Conservation (phyloP, 2,797 vertebrate species). For the Phoeniculus purpureus region DNA sequence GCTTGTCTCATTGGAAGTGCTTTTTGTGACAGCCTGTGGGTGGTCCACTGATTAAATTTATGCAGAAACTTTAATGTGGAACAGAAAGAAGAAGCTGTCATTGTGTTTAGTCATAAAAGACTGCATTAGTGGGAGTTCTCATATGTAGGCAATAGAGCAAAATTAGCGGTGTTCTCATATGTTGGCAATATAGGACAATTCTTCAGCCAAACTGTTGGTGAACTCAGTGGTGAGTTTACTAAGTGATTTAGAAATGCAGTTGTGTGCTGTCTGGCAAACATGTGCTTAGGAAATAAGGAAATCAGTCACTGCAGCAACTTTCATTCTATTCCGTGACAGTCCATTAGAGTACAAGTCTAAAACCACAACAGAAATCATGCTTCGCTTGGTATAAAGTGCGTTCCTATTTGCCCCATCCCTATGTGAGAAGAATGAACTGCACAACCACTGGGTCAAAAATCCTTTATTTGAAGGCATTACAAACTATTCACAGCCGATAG, state of each 20-base stretch:
- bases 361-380: not conserved
- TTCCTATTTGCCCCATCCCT: not conserved
- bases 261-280: not conserved
- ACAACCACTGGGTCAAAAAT: accelerated
- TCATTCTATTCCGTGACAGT: not conserved
- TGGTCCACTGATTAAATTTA: slow-evolving; percentile 15
- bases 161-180: not conserved
- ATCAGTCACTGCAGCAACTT: not conserved
- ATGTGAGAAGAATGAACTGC: not conserved
- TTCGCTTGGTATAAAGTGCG: not conserved
- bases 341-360: not conserved
- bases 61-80: not conserved
- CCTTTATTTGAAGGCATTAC: not conserved
- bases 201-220: not conserved
- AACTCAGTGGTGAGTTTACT: not conserved
- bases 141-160: not conserved
- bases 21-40: not conserved
- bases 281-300: not conserved
- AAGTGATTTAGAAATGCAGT: not conserved
- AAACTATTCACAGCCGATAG: not conserved
- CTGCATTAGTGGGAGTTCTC: not conserved
- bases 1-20: not conserved
- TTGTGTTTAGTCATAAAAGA: not conserved
- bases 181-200: not conserved
- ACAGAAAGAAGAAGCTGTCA: slow-evolving; percentile 10